Conservation (phyloP, 2,113 vertebrate species). For the Sylvilagus bachmani region DNA sequence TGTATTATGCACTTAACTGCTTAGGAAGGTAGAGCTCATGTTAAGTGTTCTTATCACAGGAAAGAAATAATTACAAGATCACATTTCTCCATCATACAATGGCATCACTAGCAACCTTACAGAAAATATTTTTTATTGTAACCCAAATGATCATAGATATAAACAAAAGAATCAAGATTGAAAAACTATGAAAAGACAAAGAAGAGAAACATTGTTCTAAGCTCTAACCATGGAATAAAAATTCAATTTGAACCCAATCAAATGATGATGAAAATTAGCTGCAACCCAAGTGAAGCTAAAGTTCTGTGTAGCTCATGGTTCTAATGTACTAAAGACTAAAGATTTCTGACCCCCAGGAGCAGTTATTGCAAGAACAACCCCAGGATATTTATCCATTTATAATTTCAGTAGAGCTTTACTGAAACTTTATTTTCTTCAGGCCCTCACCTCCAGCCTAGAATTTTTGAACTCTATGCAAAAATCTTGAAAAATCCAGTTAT, state of each 20-base stretch:
- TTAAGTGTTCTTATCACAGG: background rate
- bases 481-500: background rate
- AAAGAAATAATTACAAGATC: background rate
- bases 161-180: background rate
- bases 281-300: background rate
- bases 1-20: background rate
- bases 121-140: background rate
- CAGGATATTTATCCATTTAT: background rate
- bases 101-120: background rate
- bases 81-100: background rate
- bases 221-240: background rate
- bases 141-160: background rate
- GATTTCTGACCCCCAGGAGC: no score
- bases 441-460: background rate
- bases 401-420: background rate
- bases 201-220: background rate
- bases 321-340: background rate
- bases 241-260: background rate
- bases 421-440: background rate
- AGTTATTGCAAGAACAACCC: background rate
- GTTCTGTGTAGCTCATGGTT: background rate
- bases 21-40: no score
- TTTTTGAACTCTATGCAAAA: background rate
- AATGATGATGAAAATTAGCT: background rate
- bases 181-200: background rate